Evolutionary conservation across 2,888 invertebrate species (phyloP), one percentile per base, ranked within the genome.

Genomic region (Allophyes oxyacanthae): DNA sequence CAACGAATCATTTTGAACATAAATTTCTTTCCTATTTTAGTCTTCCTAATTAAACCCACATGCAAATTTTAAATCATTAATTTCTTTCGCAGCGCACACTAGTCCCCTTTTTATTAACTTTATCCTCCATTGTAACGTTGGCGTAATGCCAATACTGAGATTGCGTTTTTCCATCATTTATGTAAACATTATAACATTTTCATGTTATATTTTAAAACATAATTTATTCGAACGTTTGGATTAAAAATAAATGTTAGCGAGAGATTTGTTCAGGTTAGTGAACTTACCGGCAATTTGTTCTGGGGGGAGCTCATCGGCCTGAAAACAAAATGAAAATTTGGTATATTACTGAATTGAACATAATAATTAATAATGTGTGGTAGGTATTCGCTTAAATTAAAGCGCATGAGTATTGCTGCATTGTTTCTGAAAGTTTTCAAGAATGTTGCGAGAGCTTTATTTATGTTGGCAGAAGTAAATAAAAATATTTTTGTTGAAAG

Each of bases 301-400:
- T 92, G 98, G 95, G 63, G 98, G 98, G 86, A 98, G 96, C 94
- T 98, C 98, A 92, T 98, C 97, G 85, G 96, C 97, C 97, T 98
- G 95, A 70, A 95, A 95, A 0, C 56, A 81, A 82, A 68, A 72
- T 32, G 9, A 38, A 55, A 51, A 75, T 40, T 32, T 30, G 10
- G 20, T 51, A 10, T 15, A 54, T 70, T 77, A 77, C 81, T 20
- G 81, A 50, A 48, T 50, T 13, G n/a, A 15, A 60, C 14, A n/a
- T 42, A 20, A 57, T 38, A 13, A 3, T 0, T 36, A 1, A 14
- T 0, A 7, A 8, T 14, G 0, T 4, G n/a, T 32, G 4, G n/a
- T 20, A 20, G 20, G 4, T 4, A 20, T 20, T 20, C 20, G 20
- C 32, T 28, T 46, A 32, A 38, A 41, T 38, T 53, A 32, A 32